Conservation (phyloP, 2,888 invertebrate species). For the Apeira syringaria region DNA sequence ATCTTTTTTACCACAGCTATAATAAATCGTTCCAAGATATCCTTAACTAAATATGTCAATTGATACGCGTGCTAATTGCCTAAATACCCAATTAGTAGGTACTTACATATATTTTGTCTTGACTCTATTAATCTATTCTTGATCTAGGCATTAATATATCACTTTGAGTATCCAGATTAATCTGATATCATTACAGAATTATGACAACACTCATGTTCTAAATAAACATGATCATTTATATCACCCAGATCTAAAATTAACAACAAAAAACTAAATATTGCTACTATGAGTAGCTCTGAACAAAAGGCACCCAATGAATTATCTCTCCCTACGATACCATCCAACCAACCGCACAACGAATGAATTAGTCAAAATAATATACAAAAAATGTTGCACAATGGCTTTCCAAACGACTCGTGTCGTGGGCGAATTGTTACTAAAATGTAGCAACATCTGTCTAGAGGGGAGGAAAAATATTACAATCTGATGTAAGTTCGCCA, state of each 20-base stretch:
- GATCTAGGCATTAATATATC: no score
- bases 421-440: conserved; percentile 81
- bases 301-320: conserved; percentile 70
- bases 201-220: conserved; percentile 1
- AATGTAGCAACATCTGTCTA: conserved; percentile 82
- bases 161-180: no score
- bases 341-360: conserved; percentile 80
- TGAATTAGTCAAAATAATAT: conserved; percentile 79
- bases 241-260: conserved; percentile 15
- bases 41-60: no score
- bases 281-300: conserved; percentile 63
- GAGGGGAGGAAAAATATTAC: conserved; percentile 50
- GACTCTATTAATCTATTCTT: no score
- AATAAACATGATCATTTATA: conserved; percentile 6
- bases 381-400: conserved; percentile 72
- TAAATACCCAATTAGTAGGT: no score
- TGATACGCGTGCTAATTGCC: no score
- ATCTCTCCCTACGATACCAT: conserved; percentile 68
- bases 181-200: no score
- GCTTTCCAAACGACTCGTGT: conserved; percentile 58
- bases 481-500: conserved; percentile 21
- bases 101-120: no score
- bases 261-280: conserved; percentile 36
- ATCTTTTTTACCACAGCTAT: no score
- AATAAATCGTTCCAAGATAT: no score